Conservation (phyloP, 2,113 vertebrate species). For the Colossoma macropomum region DNA sequence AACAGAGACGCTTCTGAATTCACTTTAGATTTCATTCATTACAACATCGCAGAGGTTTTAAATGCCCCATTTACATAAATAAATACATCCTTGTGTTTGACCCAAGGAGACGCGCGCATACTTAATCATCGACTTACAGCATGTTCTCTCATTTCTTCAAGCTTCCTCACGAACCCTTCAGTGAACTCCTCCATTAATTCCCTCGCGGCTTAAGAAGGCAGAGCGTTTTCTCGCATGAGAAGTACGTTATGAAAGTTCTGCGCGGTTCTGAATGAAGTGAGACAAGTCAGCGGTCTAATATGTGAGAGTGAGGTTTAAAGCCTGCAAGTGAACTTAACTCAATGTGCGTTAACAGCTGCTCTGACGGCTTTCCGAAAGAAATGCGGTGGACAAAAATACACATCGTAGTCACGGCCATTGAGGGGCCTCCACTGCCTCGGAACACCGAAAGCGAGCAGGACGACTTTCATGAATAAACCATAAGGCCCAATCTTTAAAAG, state of each 20-base stretch:
- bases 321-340: neutral
- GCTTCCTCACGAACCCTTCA: neutral
- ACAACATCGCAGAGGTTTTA: conserved; percentile 24
- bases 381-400: neutral
- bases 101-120: conserved; percentile 9
- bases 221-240: neutral
- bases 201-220: neutral
- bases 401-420: neutral
- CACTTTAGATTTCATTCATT: conserved; percentile 25
- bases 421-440: neutral
- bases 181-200: conserved; percentile 9
- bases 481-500: conserved; percentile 27
- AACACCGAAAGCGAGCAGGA: conserved; percentile 9
- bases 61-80: conserved; percentile 44
- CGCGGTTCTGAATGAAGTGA: neutral
- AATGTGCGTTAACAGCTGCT: neutral
- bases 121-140: neutral
- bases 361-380: neutral
- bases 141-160: neutral
- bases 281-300: neutral
- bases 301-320: neutral
- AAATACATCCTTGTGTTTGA: conserved; percentile 36
- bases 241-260: neutral
- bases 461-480: conserved; percentile 30
- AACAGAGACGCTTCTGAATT: neutral